Base-by-base conservation (phyloP, 30 jellyfish, hydroid and myxozoan species). In the Chrysaora quinquecirrha region DNA sequence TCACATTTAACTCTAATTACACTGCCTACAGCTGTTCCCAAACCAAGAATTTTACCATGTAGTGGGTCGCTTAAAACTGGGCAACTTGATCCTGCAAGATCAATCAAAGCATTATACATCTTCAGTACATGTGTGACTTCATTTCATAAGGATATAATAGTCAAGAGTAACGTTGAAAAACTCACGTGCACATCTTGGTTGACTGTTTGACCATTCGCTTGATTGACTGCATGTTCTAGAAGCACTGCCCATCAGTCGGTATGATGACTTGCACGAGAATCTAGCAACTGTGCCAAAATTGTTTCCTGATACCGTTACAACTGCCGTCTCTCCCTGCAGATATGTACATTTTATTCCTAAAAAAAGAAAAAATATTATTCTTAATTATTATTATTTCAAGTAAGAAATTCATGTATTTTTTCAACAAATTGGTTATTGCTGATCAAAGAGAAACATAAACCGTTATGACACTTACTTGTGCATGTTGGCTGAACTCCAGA, bases 401-500 rank as follows among this genome's bases (percentile, higher is more conserved):
- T n/a, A n/a, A n/a, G n/a, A n/a, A n/a, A n/a, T n/a, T n/a, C n/a
- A n/a, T n/a, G n/a, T n/a, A n/a, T n/a, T n/a, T n/a, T n/a, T n/a
- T n/a, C n/a, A n/a, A n/a, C n/a, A n/a, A n/a, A n/a, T n/a, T n/a
- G n/a, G n/a, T n/a, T n/a, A n/a, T n/a, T n/a, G n/a, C n/a, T n/a
- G n/a, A n/a, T n/a, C n/a, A n/a, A n/a, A n/a, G n/a, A n/a, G n/a
- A n/a, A n/a, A n/a, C n/a, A n/a, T n/a, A n/a, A n/a, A n/a, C n/a
- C n/a, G n/a, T n/a, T n/a, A n/a, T n/a, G n/a, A n/a, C n/a, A n/a
- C 96, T 49, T 75, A 93, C 98, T 69, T 31, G 52, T 50, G 82
- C 98, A 93, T 1, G 80, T 70, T 52, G 98, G 98, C 30, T 80
- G 94, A 11, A 47, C 34, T 22, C 98, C 98, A 16, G 97, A 80